phyloP scores from a whole-genome alignment of 2,888 invertebrate genomes.

The Caenorhabditis sinica region DNA sequence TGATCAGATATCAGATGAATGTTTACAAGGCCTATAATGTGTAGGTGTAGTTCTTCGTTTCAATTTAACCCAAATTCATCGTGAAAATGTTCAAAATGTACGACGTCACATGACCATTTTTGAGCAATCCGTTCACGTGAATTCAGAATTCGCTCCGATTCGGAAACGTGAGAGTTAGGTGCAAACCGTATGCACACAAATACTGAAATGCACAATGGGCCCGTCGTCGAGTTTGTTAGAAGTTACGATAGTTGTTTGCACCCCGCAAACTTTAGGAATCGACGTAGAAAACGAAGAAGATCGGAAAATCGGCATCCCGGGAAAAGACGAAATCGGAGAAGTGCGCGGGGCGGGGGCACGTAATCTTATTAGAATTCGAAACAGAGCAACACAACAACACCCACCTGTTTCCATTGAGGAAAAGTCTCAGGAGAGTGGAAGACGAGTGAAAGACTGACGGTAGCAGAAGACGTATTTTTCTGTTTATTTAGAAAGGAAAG shows the following conservation, averaged over 20 bases:
- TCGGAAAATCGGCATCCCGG: conserved; percentile 39
- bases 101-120: conserved; percentile 31
- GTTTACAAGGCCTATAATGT: conserved; percentile 15
- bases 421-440: conserved; percentile 4
- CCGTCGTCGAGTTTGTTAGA: conserved; percentile 24
- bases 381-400: conserved; percentile 22
- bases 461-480: background rate
- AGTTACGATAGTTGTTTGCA: conserved; percentile 34
- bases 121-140: conserved; percentile 34
- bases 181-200: conserved; percentile 29
- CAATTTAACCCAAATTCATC: background rate
- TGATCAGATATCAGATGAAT: conserved; percentile 48
- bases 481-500: conserved; percentile 21
- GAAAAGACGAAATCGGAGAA: conserved; percentile 34
- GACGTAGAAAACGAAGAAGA: conserved; percentile 40
- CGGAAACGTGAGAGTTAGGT: conserved; percentile 17
- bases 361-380: conserved; percentile 43
- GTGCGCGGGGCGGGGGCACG: conserved; percentile 39
- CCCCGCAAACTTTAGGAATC: conserved; percentile 18
- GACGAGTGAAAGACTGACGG: background rate
- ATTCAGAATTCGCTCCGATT: background rate
- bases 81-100: conserved; percentile 2
- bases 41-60: background rate
- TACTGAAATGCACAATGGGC: conserved; percentile 4
- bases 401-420: conserved; percentile 29